Conservation (phyloP, 2,888 invertebrate genomes). For the Phaonia tiefii region DNA sequence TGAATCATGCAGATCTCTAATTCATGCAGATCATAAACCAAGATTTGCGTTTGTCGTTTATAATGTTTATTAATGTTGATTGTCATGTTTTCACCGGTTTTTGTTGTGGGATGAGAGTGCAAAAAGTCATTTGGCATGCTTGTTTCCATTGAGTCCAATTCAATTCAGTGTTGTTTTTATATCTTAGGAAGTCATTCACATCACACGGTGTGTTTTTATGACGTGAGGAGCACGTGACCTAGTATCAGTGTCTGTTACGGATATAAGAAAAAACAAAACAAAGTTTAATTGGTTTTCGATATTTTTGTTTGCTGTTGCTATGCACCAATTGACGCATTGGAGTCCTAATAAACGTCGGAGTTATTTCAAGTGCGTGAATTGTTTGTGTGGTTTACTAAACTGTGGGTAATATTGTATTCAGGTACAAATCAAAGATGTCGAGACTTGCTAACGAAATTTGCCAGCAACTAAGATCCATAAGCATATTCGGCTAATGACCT, state of each 20-base stretch:
- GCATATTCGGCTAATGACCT: too few relatives aligned
- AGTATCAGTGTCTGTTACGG: conserved; percentile 7
- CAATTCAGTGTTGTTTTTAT: conserved; percentile 21
- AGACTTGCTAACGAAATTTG: too few relatives aligned
- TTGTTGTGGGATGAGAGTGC: not conserved
- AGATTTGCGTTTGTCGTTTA: conserved; percentile 8
- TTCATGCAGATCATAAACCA: too few relatives aligned
- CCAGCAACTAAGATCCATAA: too few relatives aligned
- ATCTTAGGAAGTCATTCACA: conserved; percentile 30
- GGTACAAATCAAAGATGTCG: too few relatives aligned
- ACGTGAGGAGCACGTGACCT: conserved; percentile 20
- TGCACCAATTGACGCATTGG: not conserved
- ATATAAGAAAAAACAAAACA: not conserved
- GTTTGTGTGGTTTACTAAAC: conserved; percentile 15
- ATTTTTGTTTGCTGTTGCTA: conserved; percentile 7
- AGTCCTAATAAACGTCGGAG: not conserved
- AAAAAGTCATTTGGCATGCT: not conserved
- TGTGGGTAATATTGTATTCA: too few relatives aligned
- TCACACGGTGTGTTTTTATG: conserved; percentile 15
- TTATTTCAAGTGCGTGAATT: not conserved
- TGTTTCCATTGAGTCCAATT: not conserved
- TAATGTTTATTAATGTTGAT: conserved; percentile 29
- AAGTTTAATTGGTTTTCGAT: conserved; percentile 40
- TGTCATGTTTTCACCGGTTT: conserved; percentile 20
- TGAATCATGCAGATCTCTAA: too few relatives aligned